phyloP scores from a whole-genome alignment of 2,888 invertebrate genomes.

The Drosophila putrida region DNA sequence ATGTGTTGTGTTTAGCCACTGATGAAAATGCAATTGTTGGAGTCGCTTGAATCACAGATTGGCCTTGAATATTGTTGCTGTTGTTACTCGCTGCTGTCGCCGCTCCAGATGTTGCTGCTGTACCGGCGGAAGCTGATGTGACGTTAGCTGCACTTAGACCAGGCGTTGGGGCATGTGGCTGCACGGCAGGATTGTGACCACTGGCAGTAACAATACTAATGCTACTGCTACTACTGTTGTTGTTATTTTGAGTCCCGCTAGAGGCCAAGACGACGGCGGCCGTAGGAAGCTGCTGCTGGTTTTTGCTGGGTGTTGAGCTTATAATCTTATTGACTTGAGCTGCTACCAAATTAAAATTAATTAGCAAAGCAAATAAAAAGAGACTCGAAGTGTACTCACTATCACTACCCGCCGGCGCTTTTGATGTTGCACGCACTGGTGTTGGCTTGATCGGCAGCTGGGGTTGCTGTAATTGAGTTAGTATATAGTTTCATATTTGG shows the following conservation, averaged over 20 bases:
- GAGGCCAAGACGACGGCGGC: slow-evolving; percentile 81
- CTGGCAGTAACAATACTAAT: slow-evolving; percentile 58
- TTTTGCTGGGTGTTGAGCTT: slow-evolving; percentile 86
- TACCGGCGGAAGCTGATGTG: slow-evolving; percentile 32
- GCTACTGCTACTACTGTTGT: slow-evolving; percentile 60
- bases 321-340: slow-evolving; percentile 82
- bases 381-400: slow-evolving; percentile 55
- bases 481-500: too few species aligned
- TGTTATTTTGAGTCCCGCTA: slow-evolving; percentile 45
- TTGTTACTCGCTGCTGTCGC: slow-evolving; percentile 42
- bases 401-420: slow-evolving; percentile 86
- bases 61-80: slow-evolving; percentile 83
- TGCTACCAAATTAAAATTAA: slow-evolving; percentile 13
- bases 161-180: slow-evolving; percentile 84
- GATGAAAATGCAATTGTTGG: slow-evolving; percentile 88
- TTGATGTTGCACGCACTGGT: slow-evolving; percentile 89
- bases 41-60: slow-evolving; percentile 85
- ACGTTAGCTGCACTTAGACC: slow-evolving; percentile 73
- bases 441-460: slow-evolving; percentile 94
- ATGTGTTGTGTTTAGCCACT: slow-evolving; percentile 87
- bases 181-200: slow-evolving; percentile 80
- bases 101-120: slow-evolving; percentile 60
- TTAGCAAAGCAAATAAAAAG: not conserved
- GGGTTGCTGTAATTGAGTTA: slow-evolving; percentile 47
- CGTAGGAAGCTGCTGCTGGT: slow-evolving; percentile 77